Conservation (phyloP, 2,888 invertebrate genomes). For the Vanessa cardui region DNA sequence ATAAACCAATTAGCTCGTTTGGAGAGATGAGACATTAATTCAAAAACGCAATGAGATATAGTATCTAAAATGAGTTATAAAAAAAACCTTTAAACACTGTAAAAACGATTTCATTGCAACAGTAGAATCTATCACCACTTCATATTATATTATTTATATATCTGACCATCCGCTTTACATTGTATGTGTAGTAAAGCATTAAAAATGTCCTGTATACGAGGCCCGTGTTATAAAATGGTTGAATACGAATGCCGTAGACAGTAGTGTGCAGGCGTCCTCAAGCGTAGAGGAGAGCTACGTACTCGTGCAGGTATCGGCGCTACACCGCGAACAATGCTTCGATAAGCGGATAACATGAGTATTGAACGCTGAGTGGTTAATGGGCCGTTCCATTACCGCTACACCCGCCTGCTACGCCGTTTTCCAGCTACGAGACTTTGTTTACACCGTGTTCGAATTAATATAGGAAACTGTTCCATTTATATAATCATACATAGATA, state of each 20-base stretch:
- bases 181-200: too few relatives aligned
- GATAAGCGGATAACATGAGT: conserved; percentile 43
- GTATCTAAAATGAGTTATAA: too few relatives aligned
- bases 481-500: not conserved
- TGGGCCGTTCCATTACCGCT: conserved; percentile 43
- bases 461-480: not conserved
- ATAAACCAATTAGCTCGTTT: too few relatives aligned
- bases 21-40: too few relatives aligned
- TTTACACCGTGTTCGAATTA: not conserved
- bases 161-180: too few relatives aligned
- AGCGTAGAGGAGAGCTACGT: not conserved
- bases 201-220: too few relatives aligned
- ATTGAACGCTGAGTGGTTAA: conserved; percentile 45
- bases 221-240: too few relatives aligned
- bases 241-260: not conserved
- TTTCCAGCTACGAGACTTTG: conserved; percentile 14
- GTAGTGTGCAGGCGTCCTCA: not conserved
- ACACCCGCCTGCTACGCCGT: conserved; percentile 9
- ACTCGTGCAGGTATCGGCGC: conserved; percentile 9
- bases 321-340: conserved; percentile 38
- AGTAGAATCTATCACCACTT: too few relatives aligned
- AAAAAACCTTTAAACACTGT: too few relatives aligned
- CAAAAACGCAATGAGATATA: too few relatives aligned
- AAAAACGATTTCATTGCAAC: too few relatives aligned
- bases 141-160: too few relatives aligned